Base-by-base conservation (phyloP, 1,140 invertebrate genomes). In the Papilio polyxenes region DNA sequence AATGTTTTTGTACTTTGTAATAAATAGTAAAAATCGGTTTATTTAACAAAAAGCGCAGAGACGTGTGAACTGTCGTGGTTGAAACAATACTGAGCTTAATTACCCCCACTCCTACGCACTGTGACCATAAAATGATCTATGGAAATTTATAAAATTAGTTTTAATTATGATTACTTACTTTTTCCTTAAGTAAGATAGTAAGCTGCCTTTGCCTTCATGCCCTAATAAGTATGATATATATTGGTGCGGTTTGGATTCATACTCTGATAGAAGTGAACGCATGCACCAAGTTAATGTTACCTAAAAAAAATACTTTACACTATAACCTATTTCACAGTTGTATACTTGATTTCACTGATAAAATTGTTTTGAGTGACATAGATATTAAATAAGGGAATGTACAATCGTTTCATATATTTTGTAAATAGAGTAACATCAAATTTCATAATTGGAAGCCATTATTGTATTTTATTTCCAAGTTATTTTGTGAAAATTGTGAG, bases 161-260 rank as follows among this genome's bases (percentile, higher is more conserved):
- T 31, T 31, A 49, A 15, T 20, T 51, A 13, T 17, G 20, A 31
- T 49, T 23, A 94, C 95, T 92, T 90, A 96, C 95, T 97, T 97
- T 76, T 96, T 96, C 82, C 97, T 96, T 49, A 99, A 94, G 88
- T 97, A 98, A 56, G 97, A 97, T 1, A 98, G 95, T 13, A 99
- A 92, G 86, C 98, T 98, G 37, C 98, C 98, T 85, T 96, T 96
- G 2, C 98, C 98, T 94, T 99, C 98, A 91, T 99, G 97, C 0
- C 98, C 98, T 7, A 99, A 93, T 7, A 99, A 91, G 93, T 97
- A 98, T 0, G 97, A 96, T 0, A 99, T 89, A 86, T 98, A 98
- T 74, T 97, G 95, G 82, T 97, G 95, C 0, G 97, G 97, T 92
- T 98, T 98, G 44, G 95, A 95, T 91, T 96, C 96, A 90, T 98